Base-by-base conservation (phyloP, 2,797 vertebrate genomes). In the Myotis findleyi region DNA sequence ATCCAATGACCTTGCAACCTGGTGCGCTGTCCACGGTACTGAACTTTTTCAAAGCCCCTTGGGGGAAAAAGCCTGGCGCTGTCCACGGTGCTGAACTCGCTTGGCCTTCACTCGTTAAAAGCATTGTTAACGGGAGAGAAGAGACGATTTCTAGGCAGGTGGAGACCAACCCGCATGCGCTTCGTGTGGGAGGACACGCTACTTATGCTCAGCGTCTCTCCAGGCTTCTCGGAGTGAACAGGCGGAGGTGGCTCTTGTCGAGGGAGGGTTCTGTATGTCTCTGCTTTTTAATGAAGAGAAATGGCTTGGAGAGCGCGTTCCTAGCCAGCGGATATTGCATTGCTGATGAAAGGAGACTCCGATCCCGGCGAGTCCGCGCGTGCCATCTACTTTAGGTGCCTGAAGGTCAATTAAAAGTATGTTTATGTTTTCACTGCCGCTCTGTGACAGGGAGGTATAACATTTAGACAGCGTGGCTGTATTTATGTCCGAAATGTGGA, bases 401-500 rank as follows among this genome's bases (percentile, higher is more conserved):
- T 38, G 27, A 76, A 75, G 69, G 86, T 91, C 95, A 81, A 72
- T 89, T 55, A 90, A 41, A 80, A 97, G 66, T 4, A 13, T 47
- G 88, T 93, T 59, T 73, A 53, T 0, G 7, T 76, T 30, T 53
- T 33, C 53, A 2, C 0, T 5, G 49, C 16, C 2, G 5, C 3
- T 3, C 44, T 0, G 47, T 20, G 93, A 79, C 90, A 75, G 55
- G 1, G 38, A 79, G 87, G 51, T 75, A 9, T 91, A 57, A 73
- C 92, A 76, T 93, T 94, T 88, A 94, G 95, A 86, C 75, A 72
- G 80, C 44, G 1, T 2, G 51, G 92, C 9, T 30, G 71, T 93
- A 38, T 84, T 95, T 96, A 64, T 81, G 95, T 30, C 88, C 82
- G 82, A 47, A 93, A 72, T 86, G 72, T 85, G 91, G 90, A 93